Evolutionary conservation across 2,888 invertebrate genomes (phyloP).

Genomic region (Prosopocoilus inquinatus): DNA sequence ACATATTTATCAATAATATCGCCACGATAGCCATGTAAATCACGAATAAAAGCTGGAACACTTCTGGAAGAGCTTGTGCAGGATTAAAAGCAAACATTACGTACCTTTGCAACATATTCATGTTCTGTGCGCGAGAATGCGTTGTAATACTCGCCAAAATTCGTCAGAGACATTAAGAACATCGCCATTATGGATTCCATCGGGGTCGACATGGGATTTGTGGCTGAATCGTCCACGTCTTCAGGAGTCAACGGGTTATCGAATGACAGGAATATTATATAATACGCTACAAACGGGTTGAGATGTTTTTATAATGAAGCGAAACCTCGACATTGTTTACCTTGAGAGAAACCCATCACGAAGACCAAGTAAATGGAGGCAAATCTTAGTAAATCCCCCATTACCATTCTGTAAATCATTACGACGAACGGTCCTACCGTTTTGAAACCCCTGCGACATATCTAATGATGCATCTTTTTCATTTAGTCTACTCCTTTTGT

Average conservation of each 20-base stretch:
- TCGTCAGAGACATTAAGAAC: slow-evolving; percentile 97
- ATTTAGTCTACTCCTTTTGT: too few species aligned
- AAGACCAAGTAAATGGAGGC: slow-evolving; percentile 96
- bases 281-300: slow-evolving; percentile 68
- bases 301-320: neutral
- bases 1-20: slow-evolving; percentile 92
- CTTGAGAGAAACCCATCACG: slow-evolving; percentile 96
- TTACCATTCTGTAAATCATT: slow-evolving; percentile 98
- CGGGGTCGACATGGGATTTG: slow-evolving; percentile 87
- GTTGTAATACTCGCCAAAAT: slow-evolving; percentile 92
- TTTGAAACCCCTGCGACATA: slow-evolving; percentile 81
- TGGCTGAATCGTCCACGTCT: slow-evolving; percentile 75
- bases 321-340: slow-evolving; percentile 48
- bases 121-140: slow-evolving; percentile 88
- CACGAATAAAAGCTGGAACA: slow-evolving; percentile 79
- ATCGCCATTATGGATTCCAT: slow-evolving; percentile 95
- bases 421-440: slow-evolving; percentile 99
- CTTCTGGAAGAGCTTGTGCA: neutral
- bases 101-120: slow-evolving; percentile 84
- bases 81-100: neutral
- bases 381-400: slow-evolving; percentile 93
- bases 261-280: slow-evolving; percentile 86
- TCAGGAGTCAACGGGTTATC: slow-evolving; percentile 82
- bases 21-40: slow-evolving; percentile 97
- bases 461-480: too few species aligned